Base-by-base conservation (phyloP, 2,797 vertebrate genomes). In the Tokudaia muenninki region DNA sequence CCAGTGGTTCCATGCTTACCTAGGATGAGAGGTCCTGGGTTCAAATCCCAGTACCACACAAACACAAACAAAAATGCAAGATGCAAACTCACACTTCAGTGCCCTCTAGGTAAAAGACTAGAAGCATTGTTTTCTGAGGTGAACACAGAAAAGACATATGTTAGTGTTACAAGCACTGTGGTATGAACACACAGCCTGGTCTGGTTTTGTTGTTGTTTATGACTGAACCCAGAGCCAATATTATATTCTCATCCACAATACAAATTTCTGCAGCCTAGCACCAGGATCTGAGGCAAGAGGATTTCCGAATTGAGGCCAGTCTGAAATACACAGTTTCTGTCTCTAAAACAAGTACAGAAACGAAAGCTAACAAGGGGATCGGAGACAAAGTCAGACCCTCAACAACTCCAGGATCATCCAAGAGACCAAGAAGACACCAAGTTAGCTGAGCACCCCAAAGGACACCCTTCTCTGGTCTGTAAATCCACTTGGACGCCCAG, bases 81-180 rank as follows among this genome's bases (percentile, higher is more conserved):
- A 44, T 63, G 55, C 3, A 37, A 88, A 94, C 79, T 92, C 59
- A 70, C 29, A 65, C 70, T 92, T 93, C 89, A 77, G 14, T 61
- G 75, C 41, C 72, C 50, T 87, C 37, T 91, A 59, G 24, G 37
- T 61, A 55, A 90, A 94, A 93, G 65, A 63, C 31, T 80, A 92
- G 41, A 90, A 95, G 59, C 91, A 70, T 29, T 74, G 3, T 72
- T 96, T 92, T 96, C 75, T 65, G 82, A n/a, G 84, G 55, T 87
- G 44, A 92, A n/a, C 24, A 34, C 74, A 6, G 44, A 10, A 22
- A 78, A 91, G 47, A 72, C 4, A 59, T 67, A 37, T 87, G 41
- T 75, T 88, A 41, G 86, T 72, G 21, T 81, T 16, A 47, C 77
- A 80, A 34, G 50, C 29, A 65, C 70, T 78, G 82, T 81, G 61